Percentiles rank a stretch among this genome's conserved stretches.
These are phyloP conservation scores for Sinocyclocheilus grahami DNA, from an alignment of 2,113 vertebrate species.

Conservation along the genomic window DNA sequence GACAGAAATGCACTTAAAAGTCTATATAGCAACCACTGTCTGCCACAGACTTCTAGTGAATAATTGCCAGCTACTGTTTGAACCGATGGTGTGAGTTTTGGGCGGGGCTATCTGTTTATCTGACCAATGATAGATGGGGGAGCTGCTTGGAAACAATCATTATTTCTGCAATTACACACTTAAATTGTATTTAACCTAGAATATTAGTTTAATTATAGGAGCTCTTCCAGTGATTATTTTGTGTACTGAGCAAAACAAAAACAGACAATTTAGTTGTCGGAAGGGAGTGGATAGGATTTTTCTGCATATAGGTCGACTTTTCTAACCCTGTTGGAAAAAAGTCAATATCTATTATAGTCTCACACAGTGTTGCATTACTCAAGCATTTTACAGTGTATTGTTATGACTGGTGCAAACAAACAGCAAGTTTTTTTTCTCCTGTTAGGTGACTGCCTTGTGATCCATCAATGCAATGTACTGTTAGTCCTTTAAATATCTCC, in stretches of 20 bases:
- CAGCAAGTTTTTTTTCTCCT: not conserved
- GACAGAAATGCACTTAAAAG: not conserved
- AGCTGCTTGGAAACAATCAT: not conserved
- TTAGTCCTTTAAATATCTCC: conserved; percentile 1
- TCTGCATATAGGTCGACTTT: not conserved
- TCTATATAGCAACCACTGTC: not conserved
- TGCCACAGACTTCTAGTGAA: not conserved
- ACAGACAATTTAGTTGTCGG: not conserved
- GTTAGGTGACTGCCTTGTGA: not conserved
- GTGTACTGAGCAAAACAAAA: not conserved
- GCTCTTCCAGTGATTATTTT: not conserved
- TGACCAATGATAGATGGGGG: not conserved
- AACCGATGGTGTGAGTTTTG: not conserved
- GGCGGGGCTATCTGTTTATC: not conserved
- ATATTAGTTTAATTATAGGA: not conserved
- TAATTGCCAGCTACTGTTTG: not conserved
- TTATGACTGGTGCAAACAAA: conserved; percentile 4
- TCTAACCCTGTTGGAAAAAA: not conserved
- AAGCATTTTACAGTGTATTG: not conserved
- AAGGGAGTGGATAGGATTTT: conserved; percentile 10
- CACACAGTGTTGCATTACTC: not conserved
- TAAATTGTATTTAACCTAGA: not conserved
- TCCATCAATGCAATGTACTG: not conserved
- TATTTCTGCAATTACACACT: not conserved
- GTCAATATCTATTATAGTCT: conserved; percentile 15